phyloP scores from a whole-genome alignment of 1,140 invertebrate species.

The Lepidotrigona ventralis region DNA sequence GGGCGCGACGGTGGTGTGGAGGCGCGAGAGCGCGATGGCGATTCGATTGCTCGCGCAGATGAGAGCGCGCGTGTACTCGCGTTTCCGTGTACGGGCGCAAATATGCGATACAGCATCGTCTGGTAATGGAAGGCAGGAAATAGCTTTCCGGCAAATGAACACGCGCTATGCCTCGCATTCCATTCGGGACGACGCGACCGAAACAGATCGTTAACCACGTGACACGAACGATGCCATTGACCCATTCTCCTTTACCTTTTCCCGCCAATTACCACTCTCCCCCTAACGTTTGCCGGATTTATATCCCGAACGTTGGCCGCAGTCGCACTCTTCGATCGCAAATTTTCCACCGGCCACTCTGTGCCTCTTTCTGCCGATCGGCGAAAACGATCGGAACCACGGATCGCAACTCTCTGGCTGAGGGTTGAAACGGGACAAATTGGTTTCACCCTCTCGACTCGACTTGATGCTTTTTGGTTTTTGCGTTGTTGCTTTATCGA shows the following conservation, averaged over 20 bases:
- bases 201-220: conserved; percentile 66
- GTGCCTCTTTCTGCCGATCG: too few relatives aligned
- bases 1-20: not conserved
- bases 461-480: too few relatives aligned
- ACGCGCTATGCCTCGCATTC: conserved; percentile 62
- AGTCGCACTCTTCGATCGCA: not conserved
- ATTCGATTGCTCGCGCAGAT: not conserved
- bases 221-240: conserved; percentile 52
- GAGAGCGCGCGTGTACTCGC: conserved; percentile 18
- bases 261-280: not conserved
- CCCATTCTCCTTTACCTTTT: conserved; percentile 1
- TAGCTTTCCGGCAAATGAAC: conserved; percentile 70
- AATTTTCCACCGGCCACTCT: not conserved
- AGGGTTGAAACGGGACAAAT: too few relatives aligned
- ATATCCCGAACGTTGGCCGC: too few relatives aligned
- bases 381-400: not conserved
- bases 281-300: not conserved
- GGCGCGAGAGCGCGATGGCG: not conserved
- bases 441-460: not conserved
- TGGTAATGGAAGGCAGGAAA: conserved; percentile 64
- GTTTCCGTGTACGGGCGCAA: conserved; percentile 12
- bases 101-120: conserved; percentile 30
- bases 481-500: too few relatives aligned
- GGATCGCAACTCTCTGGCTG: too few relatives aligned
- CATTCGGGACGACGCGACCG: conserved; percentile 40